These are phyloP conservation scores for Campoplex capitator DNA, from an alignment of 2,888 invertebrate species.

Conservation along the genomic window DNA sequence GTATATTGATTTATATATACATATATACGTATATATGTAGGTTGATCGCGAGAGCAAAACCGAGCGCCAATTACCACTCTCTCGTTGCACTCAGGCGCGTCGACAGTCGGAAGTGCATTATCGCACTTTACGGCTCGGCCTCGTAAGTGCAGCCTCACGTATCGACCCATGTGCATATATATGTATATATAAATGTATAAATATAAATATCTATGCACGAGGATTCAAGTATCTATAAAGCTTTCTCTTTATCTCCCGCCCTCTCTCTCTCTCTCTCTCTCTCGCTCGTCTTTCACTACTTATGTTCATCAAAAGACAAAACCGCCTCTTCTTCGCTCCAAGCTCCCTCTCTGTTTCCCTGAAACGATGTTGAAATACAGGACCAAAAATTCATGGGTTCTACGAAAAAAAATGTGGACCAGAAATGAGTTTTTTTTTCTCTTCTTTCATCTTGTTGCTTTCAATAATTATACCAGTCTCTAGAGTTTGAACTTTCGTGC, in stretches of 20 bases:
- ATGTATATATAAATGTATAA: constrained; percentile 1
- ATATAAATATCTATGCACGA: constrained; percentile 10
- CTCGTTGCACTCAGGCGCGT: constrained; percentile 70
- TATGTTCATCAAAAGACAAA: constrained; percentile 12
- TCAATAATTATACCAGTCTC: not conserved
- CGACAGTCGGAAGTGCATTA: constrained; percentile 72
- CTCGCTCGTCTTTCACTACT: constrained; percentile 20
- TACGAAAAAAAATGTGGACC: not conserved
- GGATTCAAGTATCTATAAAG: constrained; percentile 51
- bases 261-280: constrained; percentile 38
- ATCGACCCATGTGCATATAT: constrained; percentile 56
- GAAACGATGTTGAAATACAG: constrained; percentile 24
- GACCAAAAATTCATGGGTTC: constrained; percentile 61
- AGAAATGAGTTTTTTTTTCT: not conserved
- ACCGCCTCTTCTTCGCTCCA: not conserved
- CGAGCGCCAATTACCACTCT: constrained; percentile 69
- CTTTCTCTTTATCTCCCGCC: constrained; percentile 28
- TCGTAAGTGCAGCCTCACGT: constrained; percentile 71
- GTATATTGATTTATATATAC: constrained; percentile 31
- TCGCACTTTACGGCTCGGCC: constrained; percentile 70
- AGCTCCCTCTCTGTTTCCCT: not conserved
- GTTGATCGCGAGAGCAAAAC: constrained; percentile 61
- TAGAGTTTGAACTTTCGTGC: not conserved
- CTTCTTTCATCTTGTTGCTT: not conserved
- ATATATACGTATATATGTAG: not conserved